A percentile compares a stretch with the other conserved stretches of the same genome.
Conservation (phyloP, 1,140 invertebrate species). For the Ceratina australensis region DNA sequence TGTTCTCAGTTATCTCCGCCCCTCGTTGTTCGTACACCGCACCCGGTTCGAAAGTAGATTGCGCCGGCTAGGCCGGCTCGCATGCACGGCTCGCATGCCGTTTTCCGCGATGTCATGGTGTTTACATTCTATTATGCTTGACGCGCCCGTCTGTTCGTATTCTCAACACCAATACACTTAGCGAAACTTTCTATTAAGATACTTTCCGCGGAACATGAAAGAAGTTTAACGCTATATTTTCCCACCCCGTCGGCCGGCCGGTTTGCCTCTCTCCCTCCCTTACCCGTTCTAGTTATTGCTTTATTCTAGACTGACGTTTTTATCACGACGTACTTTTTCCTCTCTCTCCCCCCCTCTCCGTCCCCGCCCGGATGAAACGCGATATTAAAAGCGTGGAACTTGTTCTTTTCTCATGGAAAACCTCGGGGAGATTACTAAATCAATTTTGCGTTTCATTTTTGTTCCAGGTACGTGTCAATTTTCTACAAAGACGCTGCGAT, state of each 20-base stretch:
- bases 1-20: not conserved
- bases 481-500: not conserved
- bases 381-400: not conserved
- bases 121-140: constrained; percentile 46
- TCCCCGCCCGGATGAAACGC: too few relatives aligned
- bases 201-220: not conserved
- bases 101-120: constrained; percentile 15
- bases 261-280: too few relatives aligned
- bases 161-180: not conserved
- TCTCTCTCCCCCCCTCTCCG: too few relatives aligned
- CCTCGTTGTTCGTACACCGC: constrained; percentile 10
- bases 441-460: constrained; percentile 6
- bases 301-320: not conserved
- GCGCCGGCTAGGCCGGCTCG: constrained; percentile 34
- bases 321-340: not conserved
- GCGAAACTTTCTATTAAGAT: constrained; percentile 32
- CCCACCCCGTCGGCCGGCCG: too few relatives aligned
- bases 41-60: constrained; percentile 21
- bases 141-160: constrained; percentile 4
- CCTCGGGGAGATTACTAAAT: too few relatives aligned
- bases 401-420: not conserved
- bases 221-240: constrained; percentile 1
- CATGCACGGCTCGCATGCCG: constrained; percentile 13
- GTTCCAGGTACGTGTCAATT: constrained; percentile 32
- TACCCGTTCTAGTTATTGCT: not conserved